phyloP scores from a whole-genome alignment of 2,888 invertebrate genomes.

The Cheilosia grossa region DNA sequence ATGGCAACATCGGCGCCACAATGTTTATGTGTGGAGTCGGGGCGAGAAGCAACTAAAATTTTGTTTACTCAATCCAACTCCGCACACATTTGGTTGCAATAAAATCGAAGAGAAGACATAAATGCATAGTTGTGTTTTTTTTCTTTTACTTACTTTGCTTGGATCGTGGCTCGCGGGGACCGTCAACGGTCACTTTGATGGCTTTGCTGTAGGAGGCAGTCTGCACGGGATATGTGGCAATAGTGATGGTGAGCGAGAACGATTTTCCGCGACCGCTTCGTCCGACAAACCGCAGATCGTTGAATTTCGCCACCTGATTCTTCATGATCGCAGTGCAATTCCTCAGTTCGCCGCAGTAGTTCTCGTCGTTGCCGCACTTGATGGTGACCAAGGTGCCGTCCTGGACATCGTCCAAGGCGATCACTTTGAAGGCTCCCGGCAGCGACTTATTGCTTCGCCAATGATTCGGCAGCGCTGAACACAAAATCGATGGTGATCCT shows the following conservation, averaged over 20 bases:
- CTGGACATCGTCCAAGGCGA: conserved; percentile 95
- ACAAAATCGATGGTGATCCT: conserved; percentile 97
- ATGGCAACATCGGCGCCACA: conserved; percentile 73
- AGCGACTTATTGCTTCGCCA: conserved; percentile 99
- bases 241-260: conserved; percentile 97
- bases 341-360: conserved; percentile 96
- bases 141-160: conserved; percentile 93
- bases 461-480: conserved; percentile 96
- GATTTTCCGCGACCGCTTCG: conserved; percentile 98
- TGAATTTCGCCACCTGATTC: conserved; percentile 99
- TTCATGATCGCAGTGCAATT: conserved; percentile 98
- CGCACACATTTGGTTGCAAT: conserved; percentile 70
- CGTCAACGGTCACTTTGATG: conserved; percentile 99
- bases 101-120: conserved; percentile 47
- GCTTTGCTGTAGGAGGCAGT: conserved; percentile 97
- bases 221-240: conserved; percentile 89
- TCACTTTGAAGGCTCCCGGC: conserved; percentile 97
- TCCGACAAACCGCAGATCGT: conserved; percentile 98
- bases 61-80: conserved; percentile 58
- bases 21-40: conserved; percentile 37
- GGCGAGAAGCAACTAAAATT: neutral
- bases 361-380: conserved; percentile 98
- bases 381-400: conserved; percentile 98
- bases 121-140: neutral
- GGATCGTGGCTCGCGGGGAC: conserved; percentile 98